Conservation (phyloP, 1,140 invertebrate genomes). For the Magallana angulata region DNA sequence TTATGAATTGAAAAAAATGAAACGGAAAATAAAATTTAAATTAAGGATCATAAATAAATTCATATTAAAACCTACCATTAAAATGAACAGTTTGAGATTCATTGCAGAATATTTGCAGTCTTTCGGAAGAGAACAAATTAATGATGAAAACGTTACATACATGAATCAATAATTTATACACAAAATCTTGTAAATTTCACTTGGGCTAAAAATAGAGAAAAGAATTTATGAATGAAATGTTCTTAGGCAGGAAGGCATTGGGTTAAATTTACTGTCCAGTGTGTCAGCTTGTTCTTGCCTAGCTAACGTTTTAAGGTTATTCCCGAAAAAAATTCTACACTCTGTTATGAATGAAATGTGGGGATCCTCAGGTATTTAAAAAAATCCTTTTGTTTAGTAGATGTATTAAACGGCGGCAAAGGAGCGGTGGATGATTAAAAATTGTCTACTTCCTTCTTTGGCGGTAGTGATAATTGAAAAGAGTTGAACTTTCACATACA, state of each 20-base stretch:
- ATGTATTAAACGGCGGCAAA: neutral
- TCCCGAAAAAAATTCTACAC: neutral
- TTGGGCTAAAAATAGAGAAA: neutral
- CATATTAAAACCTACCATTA: neutral
- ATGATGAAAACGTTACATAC: neutral
- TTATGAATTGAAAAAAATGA: too few species aligned
- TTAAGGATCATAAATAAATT: neutral
- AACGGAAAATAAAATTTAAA: too few species aligned
- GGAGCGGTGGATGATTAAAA: neutral
- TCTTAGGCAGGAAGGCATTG: neutral
- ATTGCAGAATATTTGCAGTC: neutral
- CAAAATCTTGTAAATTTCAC: neutral
- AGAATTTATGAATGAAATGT: neutral
- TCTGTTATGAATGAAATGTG: neutral
- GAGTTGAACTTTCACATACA: too few species aligned
- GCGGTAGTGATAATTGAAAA: slow-evolving; percentile 2
- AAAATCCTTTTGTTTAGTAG: neutral
- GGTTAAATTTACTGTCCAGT: neutral
- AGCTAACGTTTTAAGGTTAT: neutral
- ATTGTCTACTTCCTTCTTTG: neutral
- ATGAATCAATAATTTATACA: neutral
- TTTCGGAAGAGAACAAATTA: neutral
- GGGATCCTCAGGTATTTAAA: neutral
- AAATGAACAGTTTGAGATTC: neutral
- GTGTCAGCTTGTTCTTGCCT: neutral